Evolutionary conservation across 2,888 invertebrate species (phyloP), one percentile per base, ranked within the genome.

Genomic region (Theodoxus fluviatilis): DNA sequence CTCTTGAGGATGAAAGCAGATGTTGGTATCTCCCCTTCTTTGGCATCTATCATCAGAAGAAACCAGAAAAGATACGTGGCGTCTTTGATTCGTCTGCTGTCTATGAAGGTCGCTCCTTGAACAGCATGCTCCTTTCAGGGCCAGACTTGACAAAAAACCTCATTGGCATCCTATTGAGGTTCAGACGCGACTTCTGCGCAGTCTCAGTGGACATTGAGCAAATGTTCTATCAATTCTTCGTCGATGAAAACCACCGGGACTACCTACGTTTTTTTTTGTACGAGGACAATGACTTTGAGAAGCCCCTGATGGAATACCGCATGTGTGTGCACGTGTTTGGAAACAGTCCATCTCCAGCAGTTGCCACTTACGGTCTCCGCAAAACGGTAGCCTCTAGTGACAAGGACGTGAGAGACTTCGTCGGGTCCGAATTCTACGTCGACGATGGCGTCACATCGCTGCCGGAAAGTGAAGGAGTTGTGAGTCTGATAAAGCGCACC

Each of bases 291-390:
- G 69, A 77, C 43, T 67, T 59, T 1, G 40, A 25, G 12, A 69
- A 73, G 18, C 63, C 65, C 2, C 47, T 77, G 3, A 67, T 73
- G 15, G 74, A 77, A 37, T 77, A 75, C 57, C 47, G 74, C 4
- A 77, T 75, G 74, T 43, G 67, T n/a, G 76, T 76, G 1, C 78
- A 77, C 63, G 76, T 78, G 1, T 76, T 78, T 52, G 76, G 77
- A 0, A 76, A 76, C 52, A 71, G 52, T 28, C 72, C 78, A 25
- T 78, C 76, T 6, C 77, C 76, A 7, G 76, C 75, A 2, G 70
- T 76, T 15, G 76, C 74, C 3, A 75, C 71, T 0, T 74, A 71
- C 37, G 75, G 74, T 2, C 67, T 77, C n/a, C 31, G 72, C 4
- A 63, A 55, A 25, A 63, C 70, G 28, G 76, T 68, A 12, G 28